A percentile compares a stretch with the other conserved stretches of the same genome.
Conservation (phyloP, 1,140 invertebrate genomes). For the Pomacea maculata region DNA sequence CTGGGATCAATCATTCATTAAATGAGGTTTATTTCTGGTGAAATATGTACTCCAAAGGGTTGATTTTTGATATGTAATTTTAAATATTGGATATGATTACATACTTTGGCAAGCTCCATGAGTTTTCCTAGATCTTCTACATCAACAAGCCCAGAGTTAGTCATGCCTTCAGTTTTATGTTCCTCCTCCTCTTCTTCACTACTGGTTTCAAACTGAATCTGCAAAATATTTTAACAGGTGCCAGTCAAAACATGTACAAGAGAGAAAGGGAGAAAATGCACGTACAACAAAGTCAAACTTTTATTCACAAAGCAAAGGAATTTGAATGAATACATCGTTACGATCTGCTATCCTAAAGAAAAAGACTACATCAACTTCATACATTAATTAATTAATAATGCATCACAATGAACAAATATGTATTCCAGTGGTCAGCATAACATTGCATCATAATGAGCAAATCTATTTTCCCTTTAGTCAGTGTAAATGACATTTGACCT, state of each 20-base stretch:
- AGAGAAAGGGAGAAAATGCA: too few species aligned
- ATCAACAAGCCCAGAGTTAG: constrained; percentile 65
- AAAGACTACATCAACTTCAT: too few species aligned
- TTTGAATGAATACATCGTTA: too few species aligned
- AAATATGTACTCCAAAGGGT: background rate
- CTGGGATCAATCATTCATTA: background rate
- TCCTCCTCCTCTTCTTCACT: constrained; percentile 43
- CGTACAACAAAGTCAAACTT: too few species aligned
- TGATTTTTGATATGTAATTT: background rate
- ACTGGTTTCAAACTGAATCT: constrained; percentile 43
- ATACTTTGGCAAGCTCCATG: constrained; percentile 59
- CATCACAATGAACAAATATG: too few species aligned
- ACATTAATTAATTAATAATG: too few species aligned
- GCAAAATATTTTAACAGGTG: background rate
- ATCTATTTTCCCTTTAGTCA: too few species aligned
- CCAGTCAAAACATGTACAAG: too few species aligned
- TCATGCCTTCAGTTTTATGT: constrained; percentile 37
- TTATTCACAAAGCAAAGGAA: too few species aligned
- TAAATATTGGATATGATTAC: background rate
- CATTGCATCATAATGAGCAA: too few species aligned
- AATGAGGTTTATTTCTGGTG: background rate
- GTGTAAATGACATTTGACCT: background rate
- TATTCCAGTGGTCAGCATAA: too few species aligned
- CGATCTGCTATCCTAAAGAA: too few species aligned
- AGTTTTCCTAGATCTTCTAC: constrained; percentile 70